These are phyloP conservation scores for Helogale parvula DNA, from an alignment of 2,113 vertebrate genomes.

Conservation along the genomic window DNA sequence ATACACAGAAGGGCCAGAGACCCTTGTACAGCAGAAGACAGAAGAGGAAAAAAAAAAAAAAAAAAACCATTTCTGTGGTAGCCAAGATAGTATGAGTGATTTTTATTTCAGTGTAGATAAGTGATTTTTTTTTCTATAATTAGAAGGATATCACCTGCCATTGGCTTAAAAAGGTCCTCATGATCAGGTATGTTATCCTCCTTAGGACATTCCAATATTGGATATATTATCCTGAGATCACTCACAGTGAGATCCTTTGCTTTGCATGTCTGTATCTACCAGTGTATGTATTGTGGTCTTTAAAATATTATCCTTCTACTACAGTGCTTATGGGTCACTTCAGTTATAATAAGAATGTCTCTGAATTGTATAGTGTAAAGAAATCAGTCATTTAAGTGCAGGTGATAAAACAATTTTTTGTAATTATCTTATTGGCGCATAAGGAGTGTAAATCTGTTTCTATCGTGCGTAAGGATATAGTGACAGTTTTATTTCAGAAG, in stretches of 20 bases:
- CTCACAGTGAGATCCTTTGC: background rate
- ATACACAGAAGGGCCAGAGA: background rate
- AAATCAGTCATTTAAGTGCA: constrained; percentile 5
- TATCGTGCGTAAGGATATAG: background rate
- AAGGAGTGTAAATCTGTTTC: constrained; percentile 51
- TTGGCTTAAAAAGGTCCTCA: background rate
- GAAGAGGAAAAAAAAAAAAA: background rate
- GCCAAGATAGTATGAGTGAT: background rate
- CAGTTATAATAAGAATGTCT: background rate
- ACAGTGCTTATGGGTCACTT: background rate
- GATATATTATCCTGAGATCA: background rate
- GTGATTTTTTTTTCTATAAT: background rate
- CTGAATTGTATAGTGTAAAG: constrained; percentile 25
- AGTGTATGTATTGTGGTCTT: background rate
- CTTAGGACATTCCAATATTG: background rate
- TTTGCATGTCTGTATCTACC: background rate
- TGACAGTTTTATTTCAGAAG: constrained; percentile 52
- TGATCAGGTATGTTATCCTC: background rate
- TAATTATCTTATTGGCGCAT: constrained; percentile 22
- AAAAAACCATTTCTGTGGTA: background rate
- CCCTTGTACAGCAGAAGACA: background rate
- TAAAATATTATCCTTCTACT: background rate
- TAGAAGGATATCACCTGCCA: background rate
- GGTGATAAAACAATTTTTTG: background rate
- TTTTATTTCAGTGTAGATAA: background rate